Evolutionary conservation across 2,888 invertebrate genomes (phyloP).

Genomic region (Ophion ellenae): DNA sequence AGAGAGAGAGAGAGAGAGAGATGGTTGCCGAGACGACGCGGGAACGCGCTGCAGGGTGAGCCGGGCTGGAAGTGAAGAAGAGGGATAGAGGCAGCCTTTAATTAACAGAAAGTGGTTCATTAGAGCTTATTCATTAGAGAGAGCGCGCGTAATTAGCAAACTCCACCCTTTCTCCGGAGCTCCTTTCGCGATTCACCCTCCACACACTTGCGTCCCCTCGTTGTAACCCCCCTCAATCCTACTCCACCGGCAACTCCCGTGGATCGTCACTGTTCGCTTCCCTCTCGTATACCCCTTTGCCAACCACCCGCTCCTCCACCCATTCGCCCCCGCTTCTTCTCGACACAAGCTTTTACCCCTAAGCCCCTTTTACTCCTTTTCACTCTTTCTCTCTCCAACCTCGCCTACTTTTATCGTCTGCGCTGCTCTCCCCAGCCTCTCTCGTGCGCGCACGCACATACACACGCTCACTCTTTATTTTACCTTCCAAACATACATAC

Average conservation of each 20-base stretch:
- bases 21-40: conserved; percentile 36
- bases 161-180: conserved; percentile 86
- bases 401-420: conserved; percentile 62
- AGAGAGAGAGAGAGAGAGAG: conserved; percentile 14
- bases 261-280: conserved; percentile 55
- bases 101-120: conserved; percentile 96
- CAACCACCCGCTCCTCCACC: conserved; percentile 47
- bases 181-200: conserved; percentile 79
- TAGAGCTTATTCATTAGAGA: conserved; percentile 96
- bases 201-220: conserved; percentile 70
- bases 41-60: conserved; percentile 37
- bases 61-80: conserved; percentile 59
- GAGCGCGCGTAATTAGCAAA: conserved; percentile 93
- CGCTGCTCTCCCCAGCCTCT: conserved; percentile 57
- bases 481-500: not conserved
- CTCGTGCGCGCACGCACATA: not conserved
- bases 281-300: conserved; percentile 33
- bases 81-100: conserved; percentile 87
- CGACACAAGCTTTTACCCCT: conserved; percentile 66
- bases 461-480: not conserved
- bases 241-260: conserved; percentile 29
- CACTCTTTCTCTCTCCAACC: conserved; percentile 63
- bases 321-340: conserved; percentile 53
- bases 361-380: conserved; percentile 71
- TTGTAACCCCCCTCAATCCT: conserved; percentile 41